phyloP scores from a whole-genome alignment of 2,797 vertebrate species.

The Hoplostethus mediterraneus region DNA sequence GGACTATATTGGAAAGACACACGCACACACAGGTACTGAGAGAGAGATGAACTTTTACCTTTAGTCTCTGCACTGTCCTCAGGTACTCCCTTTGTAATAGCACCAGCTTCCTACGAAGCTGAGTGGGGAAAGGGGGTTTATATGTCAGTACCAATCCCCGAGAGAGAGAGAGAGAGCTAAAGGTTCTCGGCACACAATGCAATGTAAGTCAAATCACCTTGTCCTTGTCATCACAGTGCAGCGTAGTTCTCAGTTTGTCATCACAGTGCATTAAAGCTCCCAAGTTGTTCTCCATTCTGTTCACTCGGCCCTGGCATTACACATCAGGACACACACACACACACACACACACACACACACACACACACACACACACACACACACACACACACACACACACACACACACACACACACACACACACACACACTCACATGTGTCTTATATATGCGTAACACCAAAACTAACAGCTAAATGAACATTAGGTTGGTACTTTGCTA shows the following conservation, averaged over 20 bases:
- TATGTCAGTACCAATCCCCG: not conserved
- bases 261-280: constrained; percentile 51
- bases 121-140: not conserved
- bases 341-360: too few relatives aligned
- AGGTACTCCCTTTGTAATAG: constrained; percentile 77
- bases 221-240: constrained; percentile 76
- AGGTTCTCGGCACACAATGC: too few relatives aligned
- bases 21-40: constrained; percentile 4
- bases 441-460: too few relatives aligned
- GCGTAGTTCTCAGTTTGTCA: constrained; percentile 64
- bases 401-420: too few relatives aligned
- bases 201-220: constrained; percentile 54
- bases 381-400: too few relatives aligned
- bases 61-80: constrained; percentile 76
- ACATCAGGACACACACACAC: too few relatives aligned
- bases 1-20: constrained; percentile 7
- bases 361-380: too few relatives aligned
- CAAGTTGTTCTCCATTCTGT: constrained; percentile 56
- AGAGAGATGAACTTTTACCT: constrained; percentile 54
- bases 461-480: not conserved
- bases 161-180: not conserved
- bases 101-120: constrained; percentile 78
- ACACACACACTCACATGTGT: too few relatives aligned
- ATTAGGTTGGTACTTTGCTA: not conserved
- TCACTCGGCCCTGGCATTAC: not conserved